phyloP scores from a whole-genome alignment of 2,797 vertebrate species.

The Megaceryle alcyon region DNA sequence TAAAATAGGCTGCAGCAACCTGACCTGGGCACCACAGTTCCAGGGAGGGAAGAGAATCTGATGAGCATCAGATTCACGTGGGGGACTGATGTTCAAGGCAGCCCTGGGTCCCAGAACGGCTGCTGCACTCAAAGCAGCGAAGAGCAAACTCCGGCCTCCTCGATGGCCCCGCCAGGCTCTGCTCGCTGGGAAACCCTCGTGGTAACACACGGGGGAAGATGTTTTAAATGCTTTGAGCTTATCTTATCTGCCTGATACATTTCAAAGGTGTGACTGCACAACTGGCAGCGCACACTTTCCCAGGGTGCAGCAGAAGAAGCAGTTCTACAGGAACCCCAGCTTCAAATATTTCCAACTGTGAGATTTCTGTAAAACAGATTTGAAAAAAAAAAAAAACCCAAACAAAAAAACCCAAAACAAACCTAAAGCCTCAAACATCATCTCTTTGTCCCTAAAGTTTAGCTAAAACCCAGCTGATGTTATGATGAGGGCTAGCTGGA shows the following conservation, averaged over 20 bases:
- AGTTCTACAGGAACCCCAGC: background rate
- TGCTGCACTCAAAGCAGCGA: background rate
- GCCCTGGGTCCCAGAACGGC: background rate
- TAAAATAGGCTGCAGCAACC: background rate
- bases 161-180: background rate
- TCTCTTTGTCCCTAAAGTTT: background rate
- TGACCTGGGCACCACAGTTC: background rate
- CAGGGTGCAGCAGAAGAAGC: background rate
- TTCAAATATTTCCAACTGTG: background rate
- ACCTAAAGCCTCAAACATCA: background rate
- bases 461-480: background rate
- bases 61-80: background rate
- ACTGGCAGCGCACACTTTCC: accelerated
- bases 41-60: background rate
- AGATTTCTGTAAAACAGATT: background rate
- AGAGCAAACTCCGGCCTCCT: background rate
- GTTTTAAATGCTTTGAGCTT: background rate
- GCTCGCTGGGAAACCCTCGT: background rate
- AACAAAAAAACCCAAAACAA: too few relatives aligned
- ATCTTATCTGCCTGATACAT: background rate
- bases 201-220: background rate
- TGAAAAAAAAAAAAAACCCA: too few relatives aligned
- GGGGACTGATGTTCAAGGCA: accelerated
- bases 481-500: background rate
- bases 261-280: background rate